These are phyloP conservation scores for Danaus melanippus DNA, from an alignment of 1,140 invertebrate species.

Conservation along the genomic window DNA sequence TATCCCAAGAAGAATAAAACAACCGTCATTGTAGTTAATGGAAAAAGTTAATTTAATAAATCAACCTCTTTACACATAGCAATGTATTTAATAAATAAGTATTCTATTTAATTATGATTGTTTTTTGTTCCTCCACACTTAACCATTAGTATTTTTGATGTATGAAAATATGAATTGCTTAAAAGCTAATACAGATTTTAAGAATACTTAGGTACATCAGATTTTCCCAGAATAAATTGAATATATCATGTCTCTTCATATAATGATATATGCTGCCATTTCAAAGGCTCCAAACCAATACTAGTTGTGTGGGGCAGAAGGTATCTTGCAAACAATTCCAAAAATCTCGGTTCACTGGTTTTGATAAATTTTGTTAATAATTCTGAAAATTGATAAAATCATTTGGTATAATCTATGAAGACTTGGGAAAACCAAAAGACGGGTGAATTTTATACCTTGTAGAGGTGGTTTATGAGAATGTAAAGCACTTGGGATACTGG, in stretches of 20 bases:
- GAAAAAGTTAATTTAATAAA: constrained; percentile 40
- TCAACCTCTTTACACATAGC: constrained; percentile 20
- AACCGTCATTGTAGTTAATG: constrained; percentile 51
- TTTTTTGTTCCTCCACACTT: constrained; percentile 7
- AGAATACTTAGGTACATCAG: too few relatives aligned
- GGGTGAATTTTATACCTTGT: constrained; percentile 35
- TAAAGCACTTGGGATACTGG: constrained; percentile 90
- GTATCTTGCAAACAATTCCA: constrained; percentile 93
- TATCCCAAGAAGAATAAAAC: constrained; percentile 73
- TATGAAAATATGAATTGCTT: constrained; percentile 9
- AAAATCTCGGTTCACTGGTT: constrained; percentile 74
- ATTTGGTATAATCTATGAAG: not conserved
- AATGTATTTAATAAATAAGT: constrained; percentile 28
- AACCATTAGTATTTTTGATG: constrained; percentile 1
- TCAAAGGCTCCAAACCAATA: constrained; percentile 87
- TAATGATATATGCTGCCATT: constrained; percentile 80
- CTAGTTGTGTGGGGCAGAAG: constrained; percentile 88
- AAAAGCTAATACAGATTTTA: too few relatives aligned
- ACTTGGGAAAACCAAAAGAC: not conserved
- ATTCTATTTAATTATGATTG: constrained; percentile 22
- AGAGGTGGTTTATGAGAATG: constrained; percentile 92
- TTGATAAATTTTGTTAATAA: constrained; percentile 75
- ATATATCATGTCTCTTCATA: constrained; percentile 51
- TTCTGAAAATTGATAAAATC: constrained; percentile 71
- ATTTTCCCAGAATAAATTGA: not conserved